Base-by-base conservation (phyloP, 2,888 invertebrate species). In the Synanthedon andrenaeformis region DNA sequence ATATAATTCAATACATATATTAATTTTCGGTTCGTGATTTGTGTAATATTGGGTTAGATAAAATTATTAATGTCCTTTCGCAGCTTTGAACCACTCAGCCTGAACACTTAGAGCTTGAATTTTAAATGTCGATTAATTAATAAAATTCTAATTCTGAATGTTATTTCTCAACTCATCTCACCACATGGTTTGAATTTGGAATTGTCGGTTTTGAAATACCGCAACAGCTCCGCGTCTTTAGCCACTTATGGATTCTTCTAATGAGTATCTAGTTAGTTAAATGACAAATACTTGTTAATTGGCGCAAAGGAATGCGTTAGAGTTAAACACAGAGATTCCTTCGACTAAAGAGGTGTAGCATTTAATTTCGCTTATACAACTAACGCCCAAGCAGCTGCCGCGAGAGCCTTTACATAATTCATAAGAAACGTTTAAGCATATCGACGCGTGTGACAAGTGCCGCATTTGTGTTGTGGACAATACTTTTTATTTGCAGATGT, bases 371-470 rank as follows among this genome's bases (percentile, higher is more conserved):
- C 45, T 11, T 45, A 74, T 74, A 59, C 65, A 62, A 67, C 64
- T 73, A 66, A 65, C 64, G 60, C 61, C 57, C 51, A 13, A 64
- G 67, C 70, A 67, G 72, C 70, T 73, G 69, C 35, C 13, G 51
- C 56, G 69, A 58, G 63, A 64, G 69, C 73, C 70, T 76, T 78
- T 82, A 82, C 75, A 86, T 85, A 83, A 85, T 83, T 84, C 84
- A 85, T 82, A 81, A 67, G 74, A 68, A 75, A 76, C 78, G 75
- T 72, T 72, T 80, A 79, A 74, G 75, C 78, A 79, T 82, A 81
- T 82, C 80, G 81, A 76, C 72, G 73, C 73, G 73, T 72, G 77
- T 79, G 79, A 83, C 83, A 80, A 74, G 74, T 82, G 82, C 82
- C 71, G 76, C 72, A 75, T 76, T 74, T 70, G 45, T 70, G 56